Evolutionary conservation across 2,113 vertebrate species (phyloP), one percentile per base, ranked within the genome.

Genomic region (Alethe castanea): DNA sequence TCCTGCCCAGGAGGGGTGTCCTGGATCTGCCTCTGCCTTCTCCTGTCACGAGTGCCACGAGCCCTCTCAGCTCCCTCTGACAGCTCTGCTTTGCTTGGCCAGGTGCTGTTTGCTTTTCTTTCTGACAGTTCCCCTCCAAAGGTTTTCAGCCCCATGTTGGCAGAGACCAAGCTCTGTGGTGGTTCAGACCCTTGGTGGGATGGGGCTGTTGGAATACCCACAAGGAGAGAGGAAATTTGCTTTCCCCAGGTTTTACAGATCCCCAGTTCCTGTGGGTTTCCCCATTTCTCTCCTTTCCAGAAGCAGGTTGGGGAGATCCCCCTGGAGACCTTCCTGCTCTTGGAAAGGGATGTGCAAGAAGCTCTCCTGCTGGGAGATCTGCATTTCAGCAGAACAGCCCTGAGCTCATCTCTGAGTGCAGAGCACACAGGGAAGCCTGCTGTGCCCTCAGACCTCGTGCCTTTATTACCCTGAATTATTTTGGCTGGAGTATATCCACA

Each of bases 71-170:
- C 89, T 81, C 73, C 15, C 40, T 8, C 28, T 90, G 94, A 57
- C 96, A 95, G 93, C 95, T 91, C 94, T 40, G 95, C 42, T 50
- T 77, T 0, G 19, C 38, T 82, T 95, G 95, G 90, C 91, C 93
- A 38, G 50, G 53, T 92, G 95, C 94, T 50, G 26, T 54, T 70
- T 71, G 78, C 88, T 24, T 94, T 84, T 86, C 72, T 60, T 72
- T 67, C 54, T 88, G 95, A 50, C 88, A 71, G 54, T 40, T 96
- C 80, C 66, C 78, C 64, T 86, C 91, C 1, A 0, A 38, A 70
- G 47, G 23, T 53, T 94, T 73, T 52, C 80, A 72, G 81, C 72
- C 88, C 77, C 15, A 0, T 86, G 8, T 12, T 71, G 26, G 7
- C 35, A 79, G 61, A 88, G 35, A 23, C 18, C 16, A 23, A 45